Base-by-base conservation (phyloP, 2,797 vertebrate species). In the Buphagus erythrorhynchus region DNA sequence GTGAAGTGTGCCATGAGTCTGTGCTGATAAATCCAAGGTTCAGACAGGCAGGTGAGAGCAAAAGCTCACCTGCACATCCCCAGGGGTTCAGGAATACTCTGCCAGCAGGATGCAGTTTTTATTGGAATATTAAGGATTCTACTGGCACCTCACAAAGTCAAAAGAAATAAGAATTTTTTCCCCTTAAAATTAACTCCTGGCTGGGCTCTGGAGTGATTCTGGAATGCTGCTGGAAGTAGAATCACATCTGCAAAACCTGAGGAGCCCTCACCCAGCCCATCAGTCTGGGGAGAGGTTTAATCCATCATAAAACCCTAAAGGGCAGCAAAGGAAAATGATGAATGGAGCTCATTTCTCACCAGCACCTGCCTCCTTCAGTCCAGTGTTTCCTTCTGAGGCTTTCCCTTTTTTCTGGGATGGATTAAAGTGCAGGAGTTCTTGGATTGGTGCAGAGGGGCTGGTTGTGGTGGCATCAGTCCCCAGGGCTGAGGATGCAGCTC, bases 261-360 rank as follows among this genome's bases (percentile, higher is more conserved):
- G 85, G 40, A 86, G 85, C 24, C 49, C 31, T 11, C 0, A 0
- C 25, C 85, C 31, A 66, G 58, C 62, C 63, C 59, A 57, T 91
- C 89, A 52, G 5, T 57, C 91, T 72, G 2, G 1, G 73, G 54
- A 36, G 61, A 54, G 61, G 14, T 68, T 91, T 71, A 45, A 88
- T 86, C 73, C 58, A 58, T 95, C 65, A 71, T 17, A 36, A 83
- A 77, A 40, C 62, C 21, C 4, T 10, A 5, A 71, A 62, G 40
- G 40, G 40, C 18, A 9, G 42, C 17, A 48, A 73, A 73, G 76
- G 55, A 9, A 80, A 79, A 35, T 67, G 86, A 52, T 79, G 74
- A 69, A 79, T 87, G 86, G 46, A 62, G 88, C 71, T 81, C 33
- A 78, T 90, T 82, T 81, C 88, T 88, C 83, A 38, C 1, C 51